phyloP scores from a whole-genome alignment of 2,888 invertebrate species.

The Caenorhabditis sp. region DNA sequence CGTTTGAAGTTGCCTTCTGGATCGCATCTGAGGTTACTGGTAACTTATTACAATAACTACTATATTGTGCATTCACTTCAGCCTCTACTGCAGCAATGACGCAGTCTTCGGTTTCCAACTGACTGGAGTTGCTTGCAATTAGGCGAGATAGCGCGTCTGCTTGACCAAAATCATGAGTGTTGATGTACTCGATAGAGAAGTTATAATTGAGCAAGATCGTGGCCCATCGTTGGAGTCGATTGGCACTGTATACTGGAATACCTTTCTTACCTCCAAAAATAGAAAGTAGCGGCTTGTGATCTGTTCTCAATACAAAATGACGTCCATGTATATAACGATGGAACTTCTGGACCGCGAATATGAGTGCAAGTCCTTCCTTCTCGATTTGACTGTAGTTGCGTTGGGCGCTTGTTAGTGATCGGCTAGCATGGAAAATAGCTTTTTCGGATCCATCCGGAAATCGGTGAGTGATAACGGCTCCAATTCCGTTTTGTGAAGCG shows the following conservation, averaged over 20 bases:
- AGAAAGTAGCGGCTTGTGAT: conserved; percentile 28
- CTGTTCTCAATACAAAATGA: conserved; percentile 22
- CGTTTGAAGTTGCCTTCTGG: neutral
- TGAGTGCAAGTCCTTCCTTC: conserved; percentile 31
- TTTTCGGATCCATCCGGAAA: conserved; percentile 15
- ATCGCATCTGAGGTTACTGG: neutral
- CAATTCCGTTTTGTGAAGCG: conserved; percentile 4
- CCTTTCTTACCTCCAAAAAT: conserved; percentile 29
- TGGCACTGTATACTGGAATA: conserved; percentile 10
- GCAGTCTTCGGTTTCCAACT: conserved; percentile 12
- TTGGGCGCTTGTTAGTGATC: conserved; percentile 17
- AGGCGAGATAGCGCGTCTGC: conserved; percentile 22
- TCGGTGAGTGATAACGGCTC: conserved; percentile 15
- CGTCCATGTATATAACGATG: conserved; percentile 33
- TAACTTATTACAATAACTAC: neutral
- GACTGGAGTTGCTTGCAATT: conserved; percentile 1
- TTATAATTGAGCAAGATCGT: conserved; percentile 17
- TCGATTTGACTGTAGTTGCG: conserved; percentile 30
- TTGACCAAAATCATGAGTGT: conserved; percentile 15
- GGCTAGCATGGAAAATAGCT: conserved; percentile 12
- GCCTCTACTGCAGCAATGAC: conserved; percentile 11
- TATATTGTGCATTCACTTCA: neutral
- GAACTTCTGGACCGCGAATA: conserved; percentile 20
- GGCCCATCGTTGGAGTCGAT: conserved; percentile 18
- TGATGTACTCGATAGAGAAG: conserved; percentile 16